Conservation (phyloP, 1,140 invertebrate genomes). For the Hesperophylax magnus region DNA sequence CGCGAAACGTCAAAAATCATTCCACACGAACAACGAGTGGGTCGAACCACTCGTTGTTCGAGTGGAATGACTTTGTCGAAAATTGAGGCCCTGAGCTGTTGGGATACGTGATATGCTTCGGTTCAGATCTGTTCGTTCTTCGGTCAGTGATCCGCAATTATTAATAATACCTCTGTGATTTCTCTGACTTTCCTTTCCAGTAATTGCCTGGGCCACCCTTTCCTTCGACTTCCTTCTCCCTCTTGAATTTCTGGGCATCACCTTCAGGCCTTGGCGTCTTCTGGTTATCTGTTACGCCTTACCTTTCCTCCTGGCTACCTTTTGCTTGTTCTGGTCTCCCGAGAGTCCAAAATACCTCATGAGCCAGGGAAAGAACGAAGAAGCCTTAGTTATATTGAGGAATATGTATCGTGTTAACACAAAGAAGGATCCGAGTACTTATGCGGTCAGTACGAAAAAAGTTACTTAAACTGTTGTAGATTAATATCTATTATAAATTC, state of each 20-base stretch:
- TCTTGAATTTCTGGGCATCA: constrained; percentile 40
- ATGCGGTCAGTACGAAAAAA: constrained; percentile 59
- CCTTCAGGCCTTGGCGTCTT: constrained; percentile 41
- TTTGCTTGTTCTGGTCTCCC: constrained; percentile 71
- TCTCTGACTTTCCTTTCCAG: constrained; percentile 12
- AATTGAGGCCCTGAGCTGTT: too few species aligned
- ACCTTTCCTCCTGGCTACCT: constrained; percentile 65
- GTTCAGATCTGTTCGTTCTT: too few species aligned
- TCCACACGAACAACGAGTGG: too few species aligned
- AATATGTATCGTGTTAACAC: constrained; percentile 76
- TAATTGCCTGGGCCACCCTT: constrained; percentile 44
- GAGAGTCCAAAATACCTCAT: constrained; percentile 87
- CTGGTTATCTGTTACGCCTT: constrained; percentile 36
- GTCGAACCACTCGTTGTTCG: too few species aligned
- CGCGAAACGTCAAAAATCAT: too few species aligned
- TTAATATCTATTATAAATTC: too few species aligned
- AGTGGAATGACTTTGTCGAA: too few species aligned
- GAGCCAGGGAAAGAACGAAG: constrained; percentile 73
- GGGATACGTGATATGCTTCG: too few species aligned
- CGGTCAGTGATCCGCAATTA: too few species aligned
- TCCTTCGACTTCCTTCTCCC: constrained; percentile 32
- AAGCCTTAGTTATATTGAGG: constrained; percentile 73
- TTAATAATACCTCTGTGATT: too few species aligned
- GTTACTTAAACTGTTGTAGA: neutral
- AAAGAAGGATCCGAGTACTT: constrained; percentile 62